phyloP scores from a whole-genome alignment of 2,888 invertebrate species.

The Drosophila dives region DNA sequence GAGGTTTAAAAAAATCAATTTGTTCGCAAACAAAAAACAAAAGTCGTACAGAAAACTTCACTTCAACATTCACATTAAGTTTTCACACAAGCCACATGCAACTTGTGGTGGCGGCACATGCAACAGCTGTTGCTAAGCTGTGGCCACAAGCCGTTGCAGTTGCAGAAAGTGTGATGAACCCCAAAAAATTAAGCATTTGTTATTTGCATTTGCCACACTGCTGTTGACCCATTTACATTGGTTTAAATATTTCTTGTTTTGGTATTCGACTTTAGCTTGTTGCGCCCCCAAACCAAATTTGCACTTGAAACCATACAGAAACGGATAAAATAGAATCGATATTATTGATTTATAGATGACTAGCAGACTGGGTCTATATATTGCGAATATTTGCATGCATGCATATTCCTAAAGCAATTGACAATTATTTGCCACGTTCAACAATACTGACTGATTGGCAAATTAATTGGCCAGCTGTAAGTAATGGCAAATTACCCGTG shows the following conservation, averaged over 20 bases:
- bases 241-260: slow-evolving; percentile 33
- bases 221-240: slow-evolving; percentile 56
- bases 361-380: slow-evolving; percentile 14
- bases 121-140: slow-evolving; percentile 35
- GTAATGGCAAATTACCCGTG: slow-evolving; percentile 42
- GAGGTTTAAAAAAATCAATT: slow-evolving; percentile 19
- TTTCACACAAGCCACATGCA: slow-evolving; percentile 10
- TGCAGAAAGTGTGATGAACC: slow-evolving; percentile 37
- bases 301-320: slow-evolving; percentile 21
- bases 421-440: slow-evolving; percentile 49
- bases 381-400: slow-evolving; percentile 27
- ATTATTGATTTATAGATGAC: slow-evolving; percentile 65
- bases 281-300: slow-evolving; percentile 18
- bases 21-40: background rate
- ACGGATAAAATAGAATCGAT: slow-evolving; percentile 57
- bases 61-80: slow-evolving; percentile 14
- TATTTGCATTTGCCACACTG: slow-evolving; percentile 38
- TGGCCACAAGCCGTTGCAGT: slow-evolving; percentile 6
- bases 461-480: slow-evolving; percentile 45
- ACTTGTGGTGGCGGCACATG: slow-evolving; percentile 17
- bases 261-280: slow-evolving; percentile 23
- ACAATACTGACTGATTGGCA: slow-evolving; percentile 68
- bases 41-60: slow-evolving; percentile 9
- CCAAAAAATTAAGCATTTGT: background rate
- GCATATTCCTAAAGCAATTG: slow-evolving; percentile 48